These are phyloP conservation scores for Myotis findleyi DNA, from an alignment of 2,797 vertebrate species.

Conservation along the genomic window DNA sequence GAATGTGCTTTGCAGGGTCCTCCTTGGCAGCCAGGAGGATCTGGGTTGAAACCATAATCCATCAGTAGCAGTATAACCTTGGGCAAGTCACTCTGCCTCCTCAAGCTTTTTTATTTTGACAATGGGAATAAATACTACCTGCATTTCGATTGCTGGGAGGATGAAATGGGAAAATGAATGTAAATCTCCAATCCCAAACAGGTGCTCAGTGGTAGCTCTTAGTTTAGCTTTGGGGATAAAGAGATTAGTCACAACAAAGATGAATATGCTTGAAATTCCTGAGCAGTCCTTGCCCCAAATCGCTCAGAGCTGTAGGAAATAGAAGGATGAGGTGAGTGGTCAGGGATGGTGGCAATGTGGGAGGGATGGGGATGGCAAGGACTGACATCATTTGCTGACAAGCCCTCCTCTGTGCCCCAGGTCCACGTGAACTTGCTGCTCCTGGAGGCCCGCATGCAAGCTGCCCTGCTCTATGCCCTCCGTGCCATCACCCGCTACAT, in stretches of 20 bases:
- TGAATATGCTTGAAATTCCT: neutral
- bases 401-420: slow-evolving; percentile 62
- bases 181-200: neutral
- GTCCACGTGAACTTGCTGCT: slow-evolving; percentile 90
- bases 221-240: neutral
- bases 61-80: neutral
- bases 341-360: neutral
- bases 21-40: neutral
- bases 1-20: neutral
- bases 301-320: neutral
- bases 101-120: neutral
- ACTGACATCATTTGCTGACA: neutral
- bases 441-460: slow-evolving; percentile 90
- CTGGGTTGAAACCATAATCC: neutral
- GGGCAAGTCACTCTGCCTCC: neutral
- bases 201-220: neutral
- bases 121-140: neutral
- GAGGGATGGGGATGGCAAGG: neutral
- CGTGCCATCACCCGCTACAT: slow-evolving; percentile 90
- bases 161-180: neutral
- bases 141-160: neutral
- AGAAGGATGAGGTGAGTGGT: neutral
- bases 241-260: neutral
- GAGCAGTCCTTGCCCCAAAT: neutral
- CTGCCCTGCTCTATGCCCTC: slow-evolving; percentile 89